Conservation (phyloP, 2,888 invertebrate species). For the Zonitis immaculata region DNA sequence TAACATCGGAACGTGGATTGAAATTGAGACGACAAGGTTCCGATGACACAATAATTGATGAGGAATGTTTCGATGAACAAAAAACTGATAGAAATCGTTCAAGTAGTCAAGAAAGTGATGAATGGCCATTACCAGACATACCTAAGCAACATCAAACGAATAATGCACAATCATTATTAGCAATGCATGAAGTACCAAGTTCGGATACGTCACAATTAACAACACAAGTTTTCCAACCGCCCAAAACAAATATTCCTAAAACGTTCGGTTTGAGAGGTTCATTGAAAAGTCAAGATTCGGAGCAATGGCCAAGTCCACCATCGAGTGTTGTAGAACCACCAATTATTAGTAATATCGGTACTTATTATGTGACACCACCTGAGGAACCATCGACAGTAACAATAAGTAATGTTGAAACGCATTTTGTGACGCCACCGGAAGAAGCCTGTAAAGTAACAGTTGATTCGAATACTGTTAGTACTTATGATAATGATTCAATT, state of each 20-base stretch:
- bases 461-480: slow-evolving; percentile 62
- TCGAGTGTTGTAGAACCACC: slow-evolving; percentile 66
- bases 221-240: slow-evolving; percentile 46
- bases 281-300: slow-evolving; percentile 59
- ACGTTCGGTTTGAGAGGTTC: slow-evolving; percentile 46
- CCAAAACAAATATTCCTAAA: slow-evolving; percentile 43
- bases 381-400: slow-evolving; percentile 74
- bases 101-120: slow-evolving; percentile 68
- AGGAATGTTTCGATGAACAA: slow-evolving; percentile 43
- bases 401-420: slow-evolving; percentile 75
- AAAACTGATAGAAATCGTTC: slow-evolving; percentile 36
- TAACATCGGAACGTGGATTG: slow-evolving; percentile 47
- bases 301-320: slow-evolving; percentile 79
- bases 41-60: slow-evolving; percentile 49
- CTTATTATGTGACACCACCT: slow-evolving; percentile 73
- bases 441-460: slow-evolving; percentile 72
- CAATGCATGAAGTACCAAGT: slow-evolving; percentile 47
- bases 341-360: slow-evolving; percentile 72
- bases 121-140: slow-evolving; percentile 71
- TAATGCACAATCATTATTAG: slow-evolving; percentile 34
- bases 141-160: slow-evolving; percentile 45
- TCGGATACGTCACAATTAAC: slow-evolving; percentile 47
- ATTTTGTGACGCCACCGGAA: slow-evolving; percentile 73
- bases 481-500: slow-evolving; percentile 56
- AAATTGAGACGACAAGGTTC: slow-evolving; percentile 46